These are phyloP conservation scores for Drosophila eohydei DNA, from an alignment of 2,888 invertebrate species.

Conservation along the genomic window DNA sequence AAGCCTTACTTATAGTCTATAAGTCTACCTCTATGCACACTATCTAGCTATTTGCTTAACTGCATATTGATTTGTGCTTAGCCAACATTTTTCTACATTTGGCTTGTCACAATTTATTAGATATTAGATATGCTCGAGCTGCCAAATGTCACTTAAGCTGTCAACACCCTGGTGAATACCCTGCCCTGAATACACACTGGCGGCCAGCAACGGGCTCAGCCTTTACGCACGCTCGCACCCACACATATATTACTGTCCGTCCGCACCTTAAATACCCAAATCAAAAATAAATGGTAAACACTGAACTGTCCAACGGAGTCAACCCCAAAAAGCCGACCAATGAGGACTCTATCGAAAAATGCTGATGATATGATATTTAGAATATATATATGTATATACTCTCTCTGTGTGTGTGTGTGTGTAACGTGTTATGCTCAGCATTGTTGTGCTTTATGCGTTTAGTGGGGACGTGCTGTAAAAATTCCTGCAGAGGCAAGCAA, in stretches of 20 bases:
- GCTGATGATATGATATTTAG: conserved; percentile 79
- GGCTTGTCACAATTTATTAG: conserved; percentile 10
- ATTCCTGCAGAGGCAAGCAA: conserved; percentile 79
- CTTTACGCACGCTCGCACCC: conserved; percentile 57
- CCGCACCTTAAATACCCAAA: conserved; percentile 81
- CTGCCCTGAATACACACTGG: conserved; percentile 14
- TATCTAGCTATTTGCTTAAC: conserved; percentile 1
- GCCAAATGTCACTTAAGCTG: conserved; percentile 78
- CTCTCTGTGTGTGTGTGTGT: conserved; percentile 5
- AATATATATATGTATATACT: conserved; percentile 45
- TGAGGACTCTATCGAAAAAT: conserved; percentile 73
- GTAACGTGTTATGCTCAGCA: conserved; percentile 24
- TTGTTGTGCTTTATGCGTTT: conserved; percentile 54
- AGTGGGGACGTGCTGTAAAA: conserved; percentile 65
- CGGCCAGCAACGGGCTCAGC: conserved; percentile 5
- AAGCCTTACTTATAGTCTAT: too few relatives aligned
- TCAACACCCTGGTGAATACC: conserved; percentile 61
- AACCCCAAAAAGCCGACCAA: conserved; percentile 44
- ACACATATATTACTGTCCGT: conserved; percentile 54
- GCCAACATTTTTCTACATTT: conserved; percentile 1
- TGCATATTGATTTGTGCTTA: conserved; percentile 3
- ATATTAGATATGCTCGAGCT: conserved; percentile 59
- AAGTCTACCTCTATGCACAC: background rate
- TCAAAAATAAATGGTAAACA: conserved; percentile 81
- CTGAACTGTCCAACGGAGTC: conserved; percentile 62